Evolutionary conservation across 2,113 vertebrate genomes (phyloP), one percentile per base, ranked within the genome.

Genomic region (Anolis carolinensis): DNA sequence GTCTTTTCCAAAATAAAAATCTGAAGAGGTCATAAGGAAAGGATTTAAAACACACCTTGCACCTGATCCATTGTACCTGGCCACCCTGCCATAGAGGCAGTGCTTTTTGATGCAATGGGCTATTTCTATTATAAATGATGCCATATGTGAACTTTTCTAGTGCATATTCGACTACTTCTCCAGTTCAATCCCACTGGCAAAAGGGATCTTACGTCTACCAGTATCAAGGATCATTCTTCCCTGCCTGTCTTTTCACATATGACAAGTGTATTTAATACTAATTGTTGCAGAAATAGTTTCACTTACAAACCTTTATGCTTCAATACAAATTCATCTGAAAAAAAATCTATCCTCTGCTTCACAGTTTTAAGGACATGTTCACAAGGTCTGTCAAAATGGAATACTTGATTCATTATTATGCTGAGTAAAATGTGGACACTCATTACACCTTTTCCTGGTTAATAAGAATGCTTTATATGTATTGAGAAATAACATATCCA

Each of bases 181-280:
- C 52, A 55, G 10, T 14, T 10, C 14, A 55, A 55, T 83, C 20
- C 36, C 3, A 2, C 83, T 27, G 65, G 36, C 59, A 87, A 39
- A 81, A 10, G 81, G 86, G 67, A 48, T 83, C 0, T 0, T 70
- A 75, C n/a, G 67, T 77, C 9, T 2, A 39, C 27, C 44, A 80
- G 21, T 76, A 52, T 77, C 74, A 89, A 90, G 89, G 89, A 90
- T 81, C 79, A 90, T 87, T 86, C 36, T 83, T 70, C 39, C 83
- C 14, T 75, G 84, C 32, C 32, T 86, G 77, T 89, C 89, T 59
- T 67, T 88, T 11, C 7, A 13, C n/a, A 84, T 89, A 86, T 88
- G 39, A 27, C 27, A 30, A 21, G 7, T 73, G 9, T 75, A 59
- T 59, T 59, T 59, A 13, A 59, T 13, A 59, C 14, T 59, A 59